These are phyloP conservation scores for Agrypnus murinus DNA, from an alignment of 2,888 invertebrate genomes.

Conservation along the genomic window DNA sequence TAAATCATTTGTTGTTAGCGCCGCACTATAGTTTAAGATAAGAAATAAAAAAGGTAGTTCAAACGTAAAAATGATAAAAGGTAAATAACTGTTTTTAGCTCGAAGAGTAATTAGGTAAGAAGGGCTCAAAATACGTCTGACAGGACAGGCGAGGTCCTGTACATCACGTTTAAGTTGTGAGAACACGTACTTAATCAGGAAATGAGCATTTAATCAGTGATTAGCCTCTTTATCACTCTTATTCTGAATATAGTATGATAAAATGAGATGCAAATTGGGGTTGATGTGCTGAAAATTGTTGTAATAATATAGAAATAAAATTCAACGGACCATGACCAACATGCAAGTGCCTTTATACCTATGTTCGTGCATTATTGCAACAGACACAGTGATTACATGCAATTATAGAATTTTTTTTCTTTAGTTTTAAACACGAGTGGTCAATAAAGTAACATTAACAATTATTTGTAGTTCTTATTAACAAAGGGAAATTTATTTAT, in stretches of 20 bases:
- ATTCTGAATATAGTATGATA: neutral
- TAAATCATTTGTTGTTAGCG: constrained; percentile 10
- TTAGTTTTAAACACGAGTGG: constrained; percentile 14
- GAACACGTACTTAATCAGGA: constrained; percentile 15
- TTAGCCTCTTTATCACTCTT: neutral
- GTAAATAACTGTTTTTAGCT: constrained; percentile 39
- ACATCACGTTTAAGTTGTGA: constrained; percentile 44
- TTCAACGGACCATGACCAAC: constrained; percentile 47
- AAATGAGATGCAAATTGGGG: constrained; percentile 32
- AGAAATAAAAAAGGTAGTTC: constrained; percentile 1
- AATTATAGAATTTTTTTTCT: constrained; percentile 40
- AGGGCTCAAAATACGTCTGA: constrained; percentile 46
- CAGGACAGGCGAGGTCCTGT: constrained; percentile 50
- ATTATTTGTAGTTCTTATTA: no score
- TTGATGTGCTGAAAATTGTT: constrained; percentile 35
- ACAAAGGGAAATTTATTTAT: no score
- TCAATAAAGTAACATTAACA: constrained; percentile 38
- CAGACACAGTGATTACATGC: constrained; percentile 45
- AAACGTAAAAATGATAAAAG: constrained; percentile 17
- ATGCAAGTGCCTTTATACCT: constrained; percentile 47
- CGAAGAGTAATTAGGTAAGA: constrained; percentile 44
- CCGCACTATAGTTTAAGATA: neutral
- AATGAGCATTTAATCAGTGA: neutral
- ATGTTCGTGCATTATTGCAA: constrained; percentile 45
- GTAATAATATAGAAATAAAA: constrained; percentile 37